Conservation (phyloP, 2,888 invertebrate species). For the Drosophila meridionalis region DNA sequence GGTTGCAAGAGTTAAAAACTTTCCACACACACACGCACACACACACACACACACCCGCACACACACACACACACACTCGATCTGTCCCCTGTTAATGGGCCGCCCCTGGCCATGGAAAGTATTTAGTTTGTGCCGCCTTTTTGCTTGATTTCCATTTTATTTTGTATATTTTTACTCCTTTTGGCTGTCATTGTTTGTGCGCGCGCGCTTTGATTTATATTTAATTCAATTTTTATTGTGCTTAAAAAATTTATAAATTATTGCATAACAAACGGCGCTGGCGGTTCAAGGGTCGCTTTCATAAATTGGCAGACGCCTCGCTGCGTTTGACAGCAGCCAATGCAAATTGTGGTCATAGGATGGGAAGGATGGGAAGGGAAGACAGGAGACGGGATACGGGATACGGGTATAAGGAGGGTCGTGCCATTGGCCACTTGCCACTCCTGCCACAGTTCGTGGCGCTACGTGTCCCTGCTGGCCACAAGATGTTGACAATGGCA, state of each 20-base stretch:
- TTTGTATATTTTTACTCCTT: slow-evolving; percentile 27
- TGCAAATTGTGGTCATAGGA: slow-evolving; percentile 70
- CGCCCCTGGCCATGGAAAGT: not conserved
- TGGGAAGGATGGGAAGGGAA: slow-evolving; percentile 7
- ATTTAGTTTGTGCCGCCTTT: slow-evolving; percentile 14
- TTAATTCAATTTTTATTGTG: slow-evolving; percentile 80
- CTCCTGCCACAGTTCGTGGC: not conserved
- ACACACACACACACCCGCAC: not conserved
- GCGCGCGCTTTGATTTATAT: slow-evolving; percentile 73
- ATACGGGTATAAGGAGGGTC: not conserved
- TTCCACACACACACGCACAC: slow-evolving; percentile 28
- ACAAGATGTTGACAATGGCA: slow-evolving; percentile 79
- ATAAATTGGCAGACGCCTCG: slow-evolving; percentile 74
- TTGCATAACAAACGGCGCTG: slow-evolving; percentile 59
- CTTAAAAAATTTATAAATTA: slow-evolving; percentile 78
- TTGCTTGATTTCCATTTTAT: slow-evolving; percentile 12
- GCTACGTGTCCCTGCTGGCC: slow-evolving; percentile 66
- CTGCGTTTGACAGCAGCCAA: slow-evolving; percentile 76
- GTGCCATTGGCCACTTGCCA: not conserved
- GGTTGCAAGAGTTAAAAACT: slow-evolving; percentile 73
- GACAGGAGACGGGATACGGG: not conserved
- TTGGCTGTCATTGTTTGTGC: slow-evolving; percentile 33
- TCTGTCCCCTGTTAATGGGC: slow-evolving; percentile 34
- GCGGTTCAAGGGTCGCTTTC: slow-evolving; percentile 59
- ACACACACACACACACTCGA: not conserved